Evolutionary conservation across 2,888 invertebrate genomes (phyloP), one percentile per base, ranked within the genome.

Genomic region (Luperina nickerlii): DNA sequence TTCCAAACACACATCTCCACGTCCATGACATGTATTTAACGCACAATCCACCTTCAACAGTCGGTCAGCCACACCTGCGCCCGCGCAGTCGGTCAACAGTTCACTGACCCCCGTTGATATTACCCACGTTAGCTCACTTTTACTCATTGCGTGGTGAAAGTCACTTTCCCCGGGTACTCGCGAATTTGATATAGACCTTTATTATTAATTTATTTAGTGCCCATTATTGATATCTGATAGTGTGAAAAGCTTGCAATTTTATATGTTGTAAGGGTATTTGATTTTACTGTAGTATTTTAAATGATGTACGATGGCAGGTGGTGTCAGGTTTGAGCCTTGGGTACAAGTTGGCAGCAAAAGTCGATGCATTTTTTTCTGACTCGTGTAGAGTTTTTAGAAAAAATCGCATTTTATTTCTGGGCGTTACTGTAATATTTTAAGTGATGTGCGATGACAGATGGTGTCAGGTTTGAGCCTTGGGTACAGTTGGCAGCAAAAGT

Each of bases 141-240:
- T 85, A 85, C 87, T 87, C 54, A 84, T 60, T 63, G 79, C 38
- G 20, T 1, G 11, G 90, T 54, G 92, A 93, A 92, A 92, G 92
- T 87, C 15, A 90, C 92, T 92, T 92, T 92, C 92, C 82, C 90
- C 81, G 75, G 68, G 67, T 20, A 81, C 54, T 18, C n/a, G 88
- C 88, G 78, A 87, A 88, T 83, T 83, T 79, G 80, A 89, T 89
- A 88, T 76, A 70, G 67, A 87, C 71, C 72, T 74, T 71, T 54
- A 66, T 60, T 11, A 84, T 71, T 72, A 68, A 77, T 82, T 60
- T 54, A 77, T 60, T 74, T 73, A 48, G 13, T 18, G 15, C 15
- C 5, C 5, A 45, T 45, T 45, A 72, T n/a, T 54, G 85, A 70
- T 48, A 85, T 62, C n/a, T 3, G 87, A 85, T 87, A 71, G 15